A percentile compares a stretch with the other conserved stretches of the same genome.
Conservation (phyloP, 2,113 vertebrate species). For the Himantopus leucocephalus region DNA sequence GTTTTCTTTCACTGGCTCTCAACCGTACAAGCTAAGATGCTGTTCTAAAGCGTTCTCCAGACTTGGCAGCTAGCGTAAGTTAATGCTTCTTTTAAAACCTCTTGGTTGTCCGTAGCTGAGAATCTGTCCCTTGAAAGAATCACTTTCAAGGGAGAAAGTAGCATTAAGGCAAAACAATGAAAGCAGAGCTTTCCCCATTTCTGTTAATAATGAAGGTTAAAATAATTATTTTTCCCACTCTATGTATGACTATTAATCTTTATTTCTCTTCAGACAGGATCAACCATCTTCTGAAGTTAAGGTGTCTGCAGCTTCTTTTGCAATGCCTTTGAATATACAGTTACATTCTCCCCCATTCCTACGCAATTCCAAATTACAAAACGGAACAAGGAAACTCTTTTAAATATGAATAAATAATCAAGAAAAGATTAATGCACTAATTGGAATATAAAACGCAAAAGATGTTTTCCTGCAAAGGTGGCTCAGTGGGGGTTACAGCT, state of each 20-base stretch:
- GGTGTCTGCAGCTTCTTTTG: not conserved
- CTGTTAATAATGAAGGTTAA: not conserved
- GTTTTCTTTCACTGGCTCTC: not conserved
- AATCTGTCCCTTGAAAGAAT: not conserved
- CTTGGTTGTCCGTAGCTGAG: not conserved
- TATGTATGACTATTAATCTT: accelerated
- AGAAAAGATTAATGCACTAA: not conserved
- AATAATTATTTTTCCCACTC: not conserved
- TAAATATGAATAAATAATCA: not conserved
- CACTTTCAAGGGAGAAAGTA: not conserved
- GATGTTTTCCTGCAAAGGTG: not conserved
- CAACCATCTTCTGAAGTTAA: not conserved
- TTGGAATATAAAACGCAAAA: not conserved
- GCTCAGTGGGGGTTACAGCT: not conserved
- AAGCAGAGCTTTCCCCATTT: not conserved
- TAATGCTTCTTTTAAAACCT: not conserved
- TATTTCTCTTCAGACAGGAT: not conserved
- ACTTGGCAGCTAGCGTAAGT: not conserved
- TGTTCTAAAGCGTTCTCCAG: not conserved
- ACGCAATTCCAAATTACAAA: not conserved
- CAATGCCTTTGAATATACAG: not conserved
- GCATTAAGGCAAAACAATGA: not conserved
- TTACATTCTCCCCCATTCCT: not conserved
- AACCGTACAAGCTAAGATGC: not conserved
- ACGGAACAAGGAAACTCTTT: not conserved